Base-by-base conservation (phyloP, 2,113 vertebrate species). In the Pseudonaja textilis region DNA sequence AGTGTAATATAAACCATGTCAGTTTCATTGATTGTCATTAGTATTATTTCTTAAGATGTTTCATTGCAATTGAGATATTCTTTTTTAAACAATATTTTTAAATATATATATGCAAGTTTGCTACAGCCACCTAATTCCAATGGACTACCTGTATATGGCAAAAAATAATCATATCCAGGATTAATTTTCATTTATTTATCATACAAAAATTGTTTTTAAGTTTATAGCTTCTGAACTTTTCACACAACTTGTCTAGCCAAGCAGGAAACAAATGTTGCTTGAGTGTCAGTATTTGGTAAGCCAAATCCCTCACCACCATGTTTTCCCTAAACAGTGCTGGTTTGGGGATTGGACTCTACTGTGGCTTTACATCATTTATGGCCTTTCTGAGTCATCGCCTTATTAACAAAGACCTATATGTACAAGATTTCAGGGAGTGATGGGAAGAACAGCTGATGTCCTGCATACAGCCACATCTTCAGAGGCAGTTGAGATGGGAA, bases 321-420 rank as follows among this genome's bases (percentile, higher is more conserved):
- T 92, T 96, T 94, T 86, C 86, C 26, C 34, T 89, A 56, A 85
- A 64, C 92, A 55, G 57, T 34, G 2, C 25, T 95, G 93, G 47
- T 94, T 88, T 95, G 92, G 91, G 29, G 50, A 39, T 11, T 95
- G 93, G 94, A 92, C 52, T 39, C 45, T 61, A 0, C 2, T 93
- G 95, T 96, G 95, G 93, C 88, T 94, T 94, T 74, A 6, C 20
- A 61, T 94, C 88, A 42, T 89, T 93, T 91, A 69, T 54, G 91
- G 93, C 57, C 47, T 57, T 87, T 91, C 34, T 90, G 96, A 92
- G 94, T 90, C 94, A 93, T 0, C 0, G 34, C 39, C 88, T 88
- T 86, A 92, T 74, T 89, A 34, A 34, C 94, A 96, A 34, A 88
- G 93, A 23, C 90, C 87, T 20, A 54, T 42, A 11, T 92, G 93